Evolutionary conservation across 2,113 vertebrate species (phyloP).

Genomic region (Callionymus lyra): DNA sequence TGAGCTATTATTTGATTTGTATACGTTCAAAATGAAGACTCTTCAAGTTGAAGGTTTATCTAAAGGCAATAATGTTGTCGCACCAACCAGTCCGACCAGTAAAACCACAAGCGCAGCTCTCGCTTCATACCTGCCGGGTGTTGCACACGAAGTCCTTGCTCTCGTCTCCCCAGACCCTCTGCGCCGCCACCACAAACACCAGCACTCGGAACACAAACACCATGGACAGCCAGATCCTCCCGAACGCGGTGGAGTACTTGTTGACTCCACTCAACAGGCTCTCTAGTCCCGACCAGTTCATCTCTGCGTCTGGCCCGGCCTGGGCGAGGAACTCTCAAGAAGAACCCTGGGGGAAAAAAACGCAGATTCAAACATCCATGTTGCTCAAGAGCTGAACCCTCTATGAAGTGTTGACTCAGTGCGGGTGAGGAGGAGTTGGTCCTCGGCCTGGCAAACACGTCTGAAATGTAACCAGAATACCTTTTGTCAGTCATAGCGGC

Average conservation of each 20-base stretch:
- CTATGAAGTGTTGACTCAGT: no score
- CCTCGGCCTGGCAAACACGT: no score
- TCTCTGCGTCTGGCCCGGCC: slow-evolving; percentile 31
- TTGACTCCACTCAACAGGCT: slow-evolving; percentile 80
- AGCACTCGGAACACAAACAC: slow-evolving; percentile 88
- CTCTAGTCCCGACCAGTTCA: slow-evolving; percentile 82
- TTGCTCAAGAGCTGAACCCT: no score
- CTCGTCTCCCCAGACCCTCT: slow-evolving; percentile 87
- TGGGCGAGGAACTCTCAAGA: background rate
- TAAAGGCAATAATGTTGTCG: no score
- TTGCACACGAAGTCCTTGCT: slow-evolving; percentile 92
- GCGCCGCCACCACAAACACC: slow-evolving; percentile 88
- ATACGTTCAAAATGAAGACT: no score
- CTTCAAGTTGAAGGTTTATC: no score
- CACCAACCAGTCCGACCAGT: no score
- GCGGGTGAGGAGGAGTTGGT: no score
- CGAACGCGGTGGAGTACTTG: slow-evolving; percentile 86
- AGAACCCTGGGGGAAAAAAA: slow-evolving; percentile 1
- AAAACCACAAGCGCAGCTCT: no score
- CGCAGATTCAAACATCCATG: background rate
- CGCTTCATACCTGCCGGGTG: slow-evolving; percentile 65
- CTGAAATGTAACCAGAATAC: no score
- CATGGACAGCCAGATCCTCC: slow-evolving; percentile 90
- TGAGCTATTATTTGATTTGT: no score
- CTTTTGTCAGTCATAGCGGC: no score